Conservation (phyloP, 2,888 invertebrate species). For the Eurytoma adleriae region DNA sequence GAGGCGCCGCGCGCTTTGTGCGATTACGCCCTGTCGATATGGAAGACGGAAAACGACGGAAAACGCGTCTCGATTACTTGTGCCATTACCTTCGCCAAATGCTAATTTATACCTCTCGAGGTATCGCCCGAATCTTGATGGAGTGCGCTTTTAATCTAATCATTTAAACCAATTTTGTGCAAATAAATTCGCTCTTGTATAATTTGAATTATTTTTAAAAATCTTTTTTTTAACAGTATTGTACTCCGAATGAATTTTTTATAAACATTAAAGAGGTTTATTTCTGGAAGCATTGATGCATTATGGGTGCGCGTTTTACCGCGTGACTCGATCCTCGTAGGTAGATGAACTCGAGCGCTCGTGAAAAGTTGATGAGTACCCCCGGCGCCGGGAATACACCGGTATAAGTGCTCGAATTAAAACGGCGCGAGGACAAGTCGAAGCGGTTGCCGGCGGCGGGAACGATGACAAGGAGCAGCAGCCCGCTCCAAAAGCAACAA, state of each 20-base stretch:
- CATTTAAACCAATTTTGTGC: no score
- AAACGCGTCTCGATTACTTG: constrained; percentile 40
- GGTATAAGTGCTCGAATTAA: constrained; percentile 31
- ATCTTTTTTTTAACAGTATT: no score
- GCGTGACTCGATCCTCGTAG: neutral
- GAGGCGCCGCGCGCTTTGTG: constrained; percentile 51
- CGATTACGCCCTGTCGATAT: constrained; percentile 58
- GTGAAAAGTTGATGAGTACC: constrained; percentile 29
- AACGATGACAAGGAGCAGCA: constrained; percentile 23
- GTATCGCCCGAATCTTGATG: no score
- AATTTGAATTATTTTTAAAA: no score
- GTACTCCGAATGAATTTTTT: no score
- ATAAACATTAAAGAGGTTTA: no score
- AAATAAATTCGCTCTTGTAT: no score
- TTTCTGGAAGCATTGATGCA: neutral
- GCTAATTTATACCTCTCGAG: constrained; percentile 18
- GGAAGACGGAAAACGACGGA: constrained; percentile 18
- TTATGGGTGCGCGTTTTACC: no score
- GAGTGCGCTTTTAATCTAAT: no score
- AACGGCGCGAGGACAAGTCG: constrained; percentile 3
- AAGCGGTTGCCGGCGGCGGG: neutral
- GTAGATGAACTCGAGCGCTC: neutral
- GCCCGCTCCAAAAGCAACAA: constrained; percentile 37
- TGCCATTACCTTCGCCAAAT: constrained; percentile 38
- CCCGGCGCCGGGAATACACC: neutral